Conservation (phyloP, 2,888 invertebrate species). For the Drosophila neutralis region DNA sequence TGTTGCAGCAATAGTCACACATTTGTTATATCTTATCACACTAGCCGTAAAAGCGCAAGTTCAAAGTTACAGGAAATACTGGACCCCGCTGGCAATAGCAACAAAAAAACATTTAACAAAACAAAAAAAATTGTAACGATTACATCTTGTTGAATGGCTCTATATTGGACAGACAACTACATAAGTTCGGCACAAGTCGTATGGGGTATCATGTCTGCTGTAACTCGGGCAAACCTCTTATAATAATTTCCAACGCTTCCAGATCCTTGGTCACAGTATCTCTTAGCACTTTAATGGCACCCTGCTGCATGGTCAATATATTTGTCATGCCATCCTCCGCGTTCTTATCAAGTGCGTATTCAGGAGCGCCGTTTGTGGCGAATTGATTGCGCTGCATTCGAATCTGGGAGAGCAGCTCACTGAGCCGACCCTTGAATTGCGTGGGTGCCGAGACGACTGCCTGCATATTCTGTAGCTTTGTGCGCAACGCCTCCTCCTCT, state of each 20-base stretch:
- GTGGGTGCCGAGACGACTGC: conserved; percentile 95
- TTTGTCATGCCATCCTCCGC: conserved; percentile 90
- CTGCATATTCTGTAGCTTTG: conserved; percentile 93
- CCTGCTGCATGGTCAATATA: conserved; percentile 94
- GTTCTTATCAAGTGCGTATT: conserved; percentile 92
- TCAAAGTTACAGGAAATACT: conserved; percentile 75
- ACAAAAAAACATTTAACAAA: conserved; percentile 21
- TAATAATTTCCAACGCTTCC: conserved; percentile 91
- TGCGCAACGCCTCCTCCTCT: conserved; percentile 95
- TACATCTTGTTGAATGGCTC: conserved; percentile 61
- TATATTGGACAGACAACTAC: conserved; percentile 52
- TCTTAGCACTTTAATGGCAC: conserved; percentile 94
- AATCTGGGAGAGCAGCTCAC: conserved; percentile 95
- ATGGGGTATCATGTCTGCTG: conserved; percentile 59
- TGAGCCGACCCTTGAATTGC: conserved; percentile 96
- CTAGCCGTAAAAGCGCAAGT: conserved; percentile 77
- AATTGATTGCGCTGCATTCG: conserved; percentile 89
- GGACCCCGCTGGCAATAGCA: conserved; percentile 22
- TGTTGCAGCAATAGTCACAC: conserved; percentile 45
- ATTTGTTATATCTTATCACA: conserved; percentile 42
- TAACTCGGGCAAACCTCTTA: conserved; percentile 90
- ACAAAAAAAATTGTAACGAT: conserved; percentile 48
- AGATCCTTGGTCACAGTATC: conserved; percentile 93
- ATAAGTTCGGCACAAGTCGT: conserved; percentile 33
- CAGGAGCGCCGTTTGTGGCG: conserved; percentile 87